Evolutionary conservation across 2,888 invertebrate species (phyloP).

Genomic region (Drosophila siamana): DNA sequence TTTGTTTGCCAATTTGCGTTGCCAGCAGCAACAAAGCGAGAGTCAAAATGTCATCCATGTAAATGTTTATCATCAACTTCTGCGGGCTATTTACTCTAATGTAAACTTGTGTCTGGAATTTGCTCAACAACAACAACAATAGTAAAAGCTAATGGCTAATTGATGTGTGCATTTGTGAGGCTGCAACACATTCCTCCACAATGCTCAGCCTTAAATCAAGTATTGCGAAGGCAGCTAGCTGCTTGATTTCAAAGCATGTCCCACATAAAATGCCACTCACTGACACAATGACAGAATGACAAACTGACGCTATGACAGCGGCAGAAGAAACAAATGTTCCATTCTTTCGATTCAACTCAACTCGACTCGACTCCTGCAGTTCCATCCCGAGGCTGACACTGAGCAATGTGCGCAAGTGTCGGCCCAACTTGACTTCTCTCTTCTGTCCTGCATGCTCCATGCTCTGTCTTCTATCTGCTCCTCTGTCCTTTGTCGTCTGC

Average conservation of each 20-base stretch:
- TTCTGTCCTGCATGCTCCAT: background rate
- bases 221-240: background rate
- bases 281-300: constrained; percentile 3
- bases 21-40: constrained; percentile 24
- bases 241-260: constrained; percentile 8
- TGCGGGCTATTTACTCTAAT: constrained; percentile 45
- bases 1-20: constrained; percentile 48
- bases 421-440: constrained; percentile 21
- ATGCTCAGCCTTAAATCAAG: constrained; percentile 15
- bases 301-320: constrained; percentile 24
- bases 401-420: constrained; percentile 49
- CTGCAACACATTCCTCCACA: constrained; percentile 4
- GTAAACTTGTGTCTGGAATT: constrained; percentile 24
- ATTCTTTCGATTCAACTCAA: background rate
- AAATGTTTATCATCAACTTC: constrained; percentile 40
- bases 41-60: constrained; percentile 26
- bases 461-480: too few relatives aligned
- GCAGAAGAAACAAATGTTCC: constrained; percentile 32
- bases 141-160: constrained; percentile 28
- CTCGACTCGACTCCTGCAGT: background rate
- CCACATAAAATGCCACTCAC: constrained; percentile 27
- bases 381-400: constrained; percentile 33
- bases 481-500: too few relatives aligned
- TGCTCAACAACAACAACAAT: background rate
- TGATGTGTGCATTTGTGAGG: constrained; percentile 33